Percentiles rank a stretch among this genome's conserved stretches.
Conservation (phyloP, 2,888 invertebrate genomes). For the Thyatira batis region DNA sequence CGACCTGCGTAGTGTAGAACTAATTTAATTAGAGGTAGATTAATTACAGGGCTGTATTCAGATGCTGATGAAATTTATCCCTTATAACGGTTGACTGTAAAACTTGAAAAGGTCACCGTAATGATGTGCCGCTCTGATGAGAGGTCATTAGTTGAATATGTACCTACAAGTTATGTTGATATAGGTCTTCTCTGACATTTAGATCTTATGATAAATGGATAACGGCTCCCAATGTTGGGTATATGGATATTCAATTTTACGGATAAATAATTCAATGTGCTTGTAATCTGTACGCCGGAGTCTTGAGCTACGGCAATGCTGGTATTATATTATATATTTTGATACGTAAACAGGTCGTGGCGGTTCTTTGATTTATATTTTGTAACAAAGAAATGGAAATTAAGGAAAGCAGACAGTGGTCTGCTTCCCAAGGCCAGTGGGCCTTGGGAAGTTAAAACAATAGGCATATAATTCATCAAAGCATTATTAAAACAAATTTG, state of each 20-base stretch:
- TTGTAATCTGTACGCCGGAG: background rate
- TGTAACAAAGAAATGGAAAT: background rate
- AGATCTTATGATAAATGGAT: background rate
- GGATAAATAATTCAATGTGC: background rate
- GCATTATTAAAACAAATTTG: constrained; percentile 30
- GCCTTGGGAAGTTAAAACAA: background rate
- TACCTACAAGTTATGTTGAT: background rate
- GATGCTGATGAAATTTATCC: constrained; percentile 15
- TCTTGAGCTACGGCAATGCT: background rate
- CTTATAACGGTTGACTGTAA: background rate
- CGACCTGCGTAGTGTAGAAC: constrained; percentile 18
- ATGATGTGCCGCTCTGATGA: background rate
- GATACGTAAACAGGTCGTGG: background rate
- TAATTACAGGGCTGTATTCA: constrained; percentile 20
- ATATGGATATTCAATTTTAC: background rate
- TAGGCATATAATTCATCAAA: background rate
- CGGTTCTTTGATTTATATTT: background rate
- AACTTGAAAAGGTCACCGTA: background rate
- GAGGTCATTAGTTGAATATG: background rate
- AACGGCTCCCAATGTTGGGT: background rate
- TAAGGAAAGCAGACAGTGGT: background rate
- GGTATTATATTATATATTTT: background rate
- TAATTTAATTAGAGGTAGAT: constrained; percentile 36
- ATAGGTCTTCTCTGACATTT: background rate
- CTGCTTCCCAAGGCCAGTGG: too few relatives aligned